These are phyloP conservation scores for Romanogobio albipinnatus DNA, from an alignment of 2,113 vertebrate genomes.

Conservation along the genomic window DNA sequence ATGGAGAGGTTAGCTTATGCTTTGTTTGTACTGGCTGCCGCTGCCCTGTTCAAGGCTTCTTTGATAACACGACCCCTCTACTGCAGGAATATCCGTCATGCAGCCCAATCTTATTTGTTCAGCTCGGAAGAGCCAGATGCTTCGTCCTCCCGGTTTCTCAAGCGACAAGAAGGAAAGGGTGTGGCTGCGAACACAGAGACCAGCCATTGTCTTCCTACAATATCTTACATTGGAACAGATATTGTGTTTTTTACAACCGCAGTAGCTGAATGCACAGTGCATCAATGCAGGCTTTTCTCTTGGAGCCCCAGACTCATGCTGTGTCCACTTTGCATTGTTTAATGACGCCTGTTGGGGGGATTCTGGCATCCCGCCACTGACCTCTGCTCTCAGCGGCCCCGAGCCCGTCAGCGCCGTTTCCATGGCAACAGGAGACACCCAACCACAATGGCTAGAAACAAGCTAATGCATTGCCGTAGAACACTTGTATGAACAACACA, in stretches of 20 bases:
- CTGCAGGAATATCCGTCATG: slow-evolving; percentile 37
- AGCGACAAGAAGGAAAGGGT: slow-evolving; percentile 48
- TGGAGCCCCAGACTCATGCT: slow-evolving; percentile 26
- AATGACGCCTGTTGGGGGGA: slow-evolving; percentile 37
- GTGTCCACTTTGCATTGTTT: slow-evolving; percentile 56
- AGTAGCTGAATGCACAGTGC: slow-evolving; percentile 40
- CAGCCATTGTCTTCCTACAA: slow-evolving; percentile 41
- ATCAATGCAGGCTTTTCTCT: slow-evolving; percentile 51
- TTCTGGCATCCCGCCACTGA: slow-evolving; percentile 47
- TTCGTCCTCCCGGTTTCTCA: slow-evolving; percentile 10
- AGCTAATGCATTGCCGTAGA: slow-evolving; percentile 18
- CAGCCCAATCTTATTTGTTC: slow-evolving; percentile 61
- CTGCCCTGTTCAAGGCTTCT: slow-evolving; percentile 12
- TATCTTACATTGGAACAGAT: slow-evolving; percentile 35
- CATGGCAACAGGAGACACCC: slow-evolving; percentile 51
- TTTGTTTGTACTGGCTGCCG: slow-evolving; percentile 48
- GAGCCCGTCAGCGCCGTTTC: slow-evolving; percentile 43
- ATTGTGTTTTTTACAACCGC: slow-evolving; percentile 12
- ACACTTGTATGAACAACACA: background rate
- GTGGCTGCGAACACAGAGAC: slow-evolving; percentile 33
- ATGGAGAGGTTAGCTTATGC: background rate
- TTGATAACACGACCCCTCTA: slow-evolving; percentile 45
- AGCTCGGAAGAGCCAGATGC: slow-evolving; percentile 44
- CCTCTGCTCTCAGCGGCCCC: slow-evolving; percentile 45
- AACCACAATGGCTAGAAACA: slow-evolving; percentile 7